Percentiles rank a stretch among this genome's conserved stretches.
These are phyloP conservation scores for Saccostrea glomerata DNA, from an alignment of 1,140 invertebrate genomes.

Conservation along the genomic window DNA sequence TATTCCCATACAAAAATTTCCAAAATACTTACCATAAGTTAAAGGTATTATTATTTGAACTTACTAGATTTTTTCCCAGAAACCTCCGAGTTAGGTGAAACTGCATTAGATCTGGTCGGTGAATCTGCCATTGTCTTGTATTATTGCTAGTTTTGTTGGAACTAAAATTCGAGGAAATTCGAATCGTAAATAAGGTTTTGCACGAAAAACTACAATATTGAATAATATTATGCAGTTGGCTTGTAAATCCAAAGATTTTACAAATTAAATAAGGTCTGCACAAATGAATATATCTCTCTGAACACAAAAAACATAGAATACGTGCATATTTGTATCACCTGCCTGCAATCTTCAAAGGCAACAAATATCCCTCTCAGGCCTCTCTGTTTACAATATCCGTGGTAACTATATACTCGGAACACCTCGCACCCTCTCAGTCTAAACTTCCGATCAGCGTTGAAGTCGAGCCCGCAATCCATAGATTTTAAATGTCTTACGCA, in stretches of 20 bases:
- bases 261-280: too few relatives aligned
- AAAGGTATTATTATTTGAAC: constrained; percentile 36
- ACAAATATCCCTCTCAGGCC: not conserved
- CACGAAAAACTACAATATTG: too few relatives aligned
- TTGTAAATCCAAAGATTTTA: too few relatives aligned
- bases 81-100: constrained; percentile 65
- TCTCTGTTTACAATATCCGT: constrained; percentile 57
- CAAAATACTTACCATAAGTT: not conserved
- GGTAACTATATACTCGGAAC: constrained; percentile 36
- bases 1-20: not conserved
- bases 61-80: constrained; percentile 74
- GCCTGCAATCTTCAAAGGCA: not conserved
- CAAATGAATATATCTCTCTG: not conserved
- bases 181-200: not conserved
- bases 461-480: not conserved
- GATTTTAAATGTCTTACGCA: constrained; percentile 11
- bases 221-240: too few relatives aligned
- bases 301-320: not conserved
- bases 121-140: constrained; percentile 65
- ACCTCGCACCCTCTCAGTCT: not conserved
- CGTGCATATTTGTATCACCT: not conserved
- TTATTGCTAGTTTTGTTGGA: not conserved
- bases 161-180: constrained; percentile 26
- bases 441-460: not conserved
- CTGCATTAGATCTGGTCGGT: constrained; percentile 60